phyloP scores from a whole-genome alignment of 2,888 invertebrate species.

The Lamproptera curius region DNA sequence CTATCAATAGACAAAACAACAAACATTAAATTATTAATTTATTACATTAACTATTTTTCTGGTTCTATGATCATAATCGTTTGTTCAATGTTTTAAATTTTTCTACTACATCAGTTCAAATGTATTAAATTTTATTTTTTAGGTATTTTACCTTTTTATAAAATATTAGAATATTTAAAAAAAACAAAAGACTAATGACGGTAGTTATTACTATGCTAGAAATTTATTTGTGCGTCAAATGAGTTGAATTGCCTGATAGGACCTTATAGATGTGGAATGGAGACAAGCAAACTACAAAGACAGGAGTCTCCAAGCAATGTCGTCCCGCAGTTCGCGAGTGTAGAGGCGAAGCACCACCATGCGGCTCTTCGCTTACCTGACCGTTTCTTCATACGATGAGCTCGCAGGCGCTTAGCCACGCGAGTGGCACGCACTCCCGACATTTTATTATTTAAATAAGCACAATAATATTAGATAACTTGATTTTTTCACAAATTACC shows the following conservation, averaged over 20 bases:
- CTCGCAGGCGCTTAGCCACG: constrained; percentile 60
- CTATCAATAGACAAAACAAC: constrained; percentile 6
- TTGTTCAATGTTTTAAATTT: too few relatives aligned
- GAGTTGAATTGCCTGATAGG: constrained; percentile 1
- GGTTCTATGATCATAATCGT: too few relatives aligned
- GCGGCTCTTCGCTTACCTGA: constrained; percentile 61
- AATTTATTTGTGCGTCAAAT: neutral
- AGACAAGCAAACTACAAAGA: constrained; percentile 40
- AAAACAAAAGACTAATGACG: too few relatives aligned
- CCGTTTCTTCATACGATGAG: constrained; percentile 54
- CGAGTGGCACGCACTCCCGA: constrained; percentile 63
- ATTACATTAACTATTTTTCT: too few relatives aligned
- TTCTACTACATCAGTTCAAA: too few relatives aligned
- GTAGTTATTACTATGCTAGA: too few relatives aligned
- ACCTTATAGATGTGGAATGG: constrained; percentile 21
- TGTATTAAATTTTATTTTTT: too few relatives aligned
- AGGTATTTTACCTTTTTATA: too few relatives aligned
- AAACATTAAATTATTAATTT: neutral
- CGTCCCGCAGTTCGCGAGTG: constrained; percentile 40
- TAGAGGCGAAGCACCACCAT: constrained; percentile 47
- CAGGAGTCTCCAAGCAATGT: constrained; percentile 46
- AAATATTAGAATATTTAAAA: too few relatives aligned
- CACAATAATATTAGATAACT: constrained; percentile 21
- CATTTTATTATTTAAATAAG: constrained; percentile 41
- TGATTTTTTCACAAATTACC: constrained; percentile 24